Conservation (phyloP, 1,140 invertebrate species). For the Batillaria attramentaria region DNA sequence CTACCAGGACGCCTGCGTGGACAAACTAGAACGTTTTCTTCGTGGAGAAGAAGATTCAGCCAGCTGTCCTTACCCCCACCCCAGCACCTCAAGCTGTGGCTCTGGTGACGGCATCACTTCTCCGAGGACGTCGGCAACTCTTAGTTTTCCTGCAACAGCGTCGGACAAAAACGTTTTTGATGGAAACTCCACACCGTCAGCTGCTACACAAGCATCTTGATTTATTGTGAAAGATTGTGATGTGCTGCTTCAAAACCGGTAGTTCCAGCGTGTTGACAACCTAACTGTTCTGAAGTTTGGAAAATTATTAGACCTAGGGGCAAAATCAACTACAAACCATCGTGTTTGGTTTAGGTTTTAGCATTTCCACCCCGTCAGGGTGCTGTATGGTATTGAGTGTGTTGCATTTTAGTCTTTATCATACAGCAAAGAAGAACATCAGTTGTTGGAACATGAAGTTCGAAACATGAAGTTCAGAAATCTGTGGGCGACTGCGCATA, state of each 20-base stretch:
- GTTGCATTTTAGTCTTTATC: too few relatives aligned
- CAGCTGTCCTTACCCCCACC: not conserved
- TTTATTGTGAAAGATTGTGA: not conserved
- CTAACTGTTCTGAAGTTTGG: not conserved
- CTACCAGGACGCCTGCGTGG: constrained; percentile 99
- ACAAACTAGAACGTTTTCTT: constrained; percentile 90
- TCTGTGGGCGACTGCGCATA: too few relatives aligned
- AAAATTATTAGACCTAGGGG: not conserved
- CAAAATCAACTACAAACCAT: too few relatives aligned
- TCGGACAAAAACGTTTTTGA: constrained; percentile 17
- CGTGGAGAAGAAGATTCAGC: constrained; percentile 43
- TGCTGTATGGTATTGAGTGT: too few relatives aligned
- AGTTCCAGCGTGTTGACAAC: not conserved
- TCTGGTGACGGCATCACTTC: constrained; percentile 23
- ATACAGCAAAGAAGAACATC: too few relatives aligned
- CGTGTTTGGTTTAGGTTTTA: too few relatives aligned
- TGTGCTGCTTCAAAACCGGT: not conserved
- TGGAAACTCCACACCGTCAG: constrained; percentile 29
- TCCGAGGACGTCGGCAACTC: constrained; percentile 19
- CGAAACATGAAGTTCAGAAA: too few relatives aligned
- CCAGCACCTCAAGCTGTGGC: constrained; percentile 21
- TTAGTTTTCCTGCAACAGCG: not conserved
- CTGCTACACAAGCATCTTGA: not conserved
- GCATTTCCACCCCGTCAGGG: too few relatives aligned
- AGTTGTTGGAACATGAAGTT: too few relatives aligned